Evolutionary conservation across 2,888 invertebrate species (phyloP).

Genomic region (Coleophora flavipennella): DNA sequence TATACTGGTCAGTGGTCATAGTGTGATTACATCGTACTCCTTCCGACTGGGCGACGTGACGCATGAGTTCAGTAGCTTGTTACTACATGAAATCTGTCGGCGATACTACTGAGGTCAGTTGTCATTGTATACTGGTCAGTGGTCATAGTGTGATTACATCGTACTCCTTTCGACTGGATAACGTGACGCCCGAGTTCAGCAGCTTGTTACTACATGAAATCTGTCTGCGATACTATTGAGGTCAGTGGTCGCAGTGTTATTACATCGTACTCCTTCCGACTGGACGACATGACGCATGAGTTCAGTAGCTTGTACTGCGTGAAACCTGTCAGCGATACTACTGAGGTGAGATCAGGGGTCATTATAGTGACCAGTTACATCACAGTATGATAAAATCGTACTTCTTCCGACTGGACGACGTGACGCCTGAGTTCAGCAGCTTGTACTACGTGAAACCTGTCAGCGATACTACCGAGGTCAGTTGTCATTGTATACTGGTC

Average conservation of each 20-base stretch:
- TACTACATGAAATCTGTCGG: slow-evolving; percentile 84
- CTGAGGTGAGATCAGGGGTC: slow-evolving; percentile 63
- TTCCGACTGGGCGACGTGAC: slow-evolving; percentile 70
- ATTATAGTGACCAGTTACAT: no score
- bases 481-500: no score
- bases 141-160: no score
- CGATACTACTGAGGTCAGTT: slow-evolving; percentile 44
- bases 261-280: slow-evolving; percentile 47
- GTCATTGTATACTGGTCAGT: no score
- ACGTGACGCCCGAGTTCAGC: slow-evolving; percentile 75
- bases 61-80: slow-evolving; percentile 76
- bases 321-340: slow-evolving; percentile 81
- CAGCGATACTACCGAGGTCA: slow-evolving; percentile 79
- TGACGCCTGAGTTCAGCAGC: slow-evolving; percentile 76
- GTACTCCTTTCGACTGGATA: no score
- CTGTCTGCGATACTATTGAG: slow-evolving; percentile 80
- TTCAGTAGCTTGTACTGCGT: slow-evolving; percentile 82
- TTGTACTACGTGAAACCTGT: slow-evolving; percentile 84
- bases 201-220: slow-evolving; percentile 83
- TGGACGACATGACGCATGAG: slow-evolving; percentile 68
- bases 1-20: no score
- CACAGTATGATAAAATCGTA: slow-evolving; percentile 27
- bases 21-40: no score
- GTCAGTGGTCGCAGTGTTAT: no score
- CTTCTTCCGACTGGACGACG: slow-evolving; percentile 50